Conservation (phyloP, 2,888 invertebrate species). For the Desoria tigrina region DNA sequence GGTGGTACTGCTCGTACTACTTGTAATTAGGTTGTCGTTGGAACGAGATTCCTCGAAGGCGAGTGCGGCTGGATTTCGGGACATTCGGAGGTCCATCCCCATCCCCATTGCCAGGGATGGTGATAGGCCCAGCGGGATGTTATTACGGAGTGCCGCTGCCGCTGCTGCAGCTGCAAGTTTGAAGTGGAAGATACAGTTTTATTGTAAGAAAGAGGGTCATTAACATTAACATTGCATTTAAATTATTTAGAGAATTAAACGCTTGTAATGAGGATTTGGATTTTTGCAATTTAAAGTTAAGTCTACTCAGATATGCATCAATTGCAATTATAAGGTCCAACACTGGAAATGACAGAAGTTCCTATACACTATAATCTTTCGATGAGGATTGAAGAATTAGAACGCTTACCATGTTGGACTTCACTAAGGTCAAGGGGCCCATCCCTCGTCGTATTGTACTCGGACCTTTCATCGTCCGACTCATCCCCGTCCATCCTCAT, state of each 20-base stretch:
- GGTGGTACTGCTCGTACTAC: conserved; percentile 29
- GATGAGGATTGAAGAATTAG: too few relatives aligned
- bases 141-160: conserved; percentile 35
- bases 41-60: conserved; percentile 37
- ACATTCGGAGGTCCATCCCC: conserved; percentile 44
- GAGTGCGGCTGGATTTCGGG: conserved; percentile 5
- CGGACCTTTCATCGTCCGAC: conserved; percentile 30
- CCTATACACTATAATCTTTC: too few relatives aligned
- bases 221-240: conserved; percentile 43
- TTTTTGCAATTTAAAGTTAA: too few relatives aligned
- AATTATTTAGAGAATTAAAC: conserved; percentile 34
- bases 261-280: too few relatives aligned
- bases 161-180: conserved; percentile 39
- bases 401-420: conserved; percentile 53
- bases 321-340: too few relatives aligned
- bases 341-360: too few relatives aligned
- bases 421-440: conserved; percentile 53
- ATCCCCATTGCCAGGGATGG: conserved; percentile 11
- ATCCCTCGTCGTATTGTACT: conserved; percentile 28
- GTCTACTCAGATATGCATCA: too few relatives aligned
- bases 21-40: conserved; percentile 33
- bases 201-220: conserved; percentile 39
- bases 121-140: conserved; percentile 20
- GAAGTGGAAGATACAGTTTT: conserved; percentile 34
- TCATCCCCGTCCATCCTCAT: conserved; percentile 41